A percentile compares a stretch with the other conserved stretches of the same genome.
Evolutionary conservation across 2,888 invertebrate genomes (phyloP).

Genomic region (Aleiodes leptofemur): DNA sequence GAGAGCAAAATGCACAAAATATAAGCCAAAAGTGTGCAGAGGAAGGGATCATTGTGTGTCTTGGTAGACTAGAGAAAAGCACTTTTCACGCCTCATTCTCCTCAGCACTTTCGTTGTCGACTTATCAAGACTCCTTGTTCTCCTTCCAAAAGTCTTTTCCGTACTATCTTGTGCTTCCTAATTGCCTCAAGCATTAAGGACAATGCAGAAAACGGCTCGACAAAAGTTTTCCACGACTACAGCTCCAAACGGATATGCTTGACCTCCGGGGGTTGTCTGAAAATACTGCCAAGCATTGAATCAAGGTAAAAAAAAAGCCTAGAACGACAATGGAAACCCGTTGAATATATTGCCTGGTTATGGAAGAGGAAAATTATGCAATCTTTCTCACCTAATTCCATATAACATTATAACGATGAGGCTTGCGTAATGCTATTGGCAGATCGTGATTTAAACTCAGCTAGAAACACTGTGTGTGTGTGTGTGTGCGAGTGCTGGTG

Average conservation of each 20-base stretch:
- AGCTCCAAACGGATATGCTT: constrained; percentile 25
- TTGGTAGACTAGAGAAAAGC: constrained; percentile 26
- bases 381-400: no score
- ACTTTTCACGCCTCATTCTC: constrained; percentile 33
- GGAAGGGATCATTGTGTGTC: constrained; percentile 6
- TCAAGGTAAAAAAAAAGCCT: background rate
- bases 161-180: constrained; percentile 25
- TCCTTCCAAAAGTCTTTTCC: constrained; percentile 12
- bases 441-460: no score
- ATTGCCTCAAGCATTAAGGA: constrained; percentile 33
- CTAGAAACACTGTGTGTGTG: background rate
- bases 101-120: constrained; percentile 35
- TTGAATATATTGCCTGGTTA: background rate
- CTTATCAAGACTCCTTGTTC: constrained; percentile 33
- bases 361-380: background rate
- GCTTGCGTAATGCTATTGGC: no score
- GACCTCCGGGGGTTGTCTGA: background rate
- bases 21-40: constrained; percentile 22
- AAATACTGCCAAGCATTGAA: constrained; percentile 18
- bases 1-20: background rate
- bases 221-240: constrained; percentile 10
- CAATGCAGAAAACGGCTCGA: constrained; percentile 36
- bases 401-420: no score
- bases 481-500: constrained; percentile 22
- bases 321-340: background rate